Evolutionary conservation across 2,797 vertebrate genomes (phyloP).

Genomic region (Dromococcyx pavoninus): DNA sequence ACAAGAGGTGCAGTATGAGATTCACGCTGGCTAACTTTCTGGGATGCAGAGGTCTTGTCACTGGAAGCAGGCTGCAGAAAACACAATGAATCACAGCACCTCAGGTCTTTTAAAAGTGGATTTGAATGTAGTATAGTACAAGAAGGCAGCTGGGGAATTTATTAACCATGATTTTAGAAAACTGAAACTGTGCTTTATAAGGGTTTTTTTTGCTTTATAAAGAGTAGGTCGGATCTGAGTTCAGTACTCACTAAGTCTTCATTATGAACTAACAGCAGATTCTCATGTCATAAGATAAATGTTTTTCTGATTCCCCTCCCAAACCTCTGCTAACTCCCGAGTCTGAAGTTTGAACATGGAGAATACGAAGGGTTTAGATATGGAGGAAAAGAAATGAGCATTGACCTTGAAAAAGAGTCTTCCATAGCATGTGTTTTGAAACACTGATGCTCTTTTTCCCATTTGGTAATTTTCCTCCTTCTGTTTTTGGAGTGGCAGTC

Average conservation of each 20-base stretch:
- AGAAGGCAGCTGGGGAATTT: constrained; percentile 34
- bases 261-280: background rate
- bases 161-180: constrained; percentile 32
- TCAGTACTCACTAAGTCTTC: background rate
- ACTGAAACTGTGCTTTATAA: background rate
- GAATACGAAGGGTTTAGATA: background rate
- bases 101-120: background rate
- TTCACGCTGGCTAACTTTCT: background rate
- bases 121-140: background rate
- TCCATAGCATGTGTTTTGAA: background rate
- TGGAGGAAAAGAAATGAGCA: background rate
- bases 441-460: background rate
- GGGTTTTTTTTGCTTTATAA: background rate
- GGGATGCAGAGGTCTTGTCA: background rate
- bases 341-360: background rate
- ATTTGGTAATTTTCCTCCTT: background rate
- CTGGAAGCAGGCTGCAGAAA: constrained; percentile 3
- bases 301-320: background rate
- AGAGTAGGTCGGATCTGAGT: background rate
- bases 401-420: background rate
- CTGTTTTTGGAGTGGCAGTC: background rate
- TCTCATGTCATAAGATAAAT: background rate
- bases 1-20: background rate
- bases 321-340: background rate
- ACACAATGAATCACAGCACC: background rate